These are phyloP conservation scores for Oostethus manadensis DNA, from an alignment of 2,113 vertebrate species.

Conservation along the genomic window DNA sequence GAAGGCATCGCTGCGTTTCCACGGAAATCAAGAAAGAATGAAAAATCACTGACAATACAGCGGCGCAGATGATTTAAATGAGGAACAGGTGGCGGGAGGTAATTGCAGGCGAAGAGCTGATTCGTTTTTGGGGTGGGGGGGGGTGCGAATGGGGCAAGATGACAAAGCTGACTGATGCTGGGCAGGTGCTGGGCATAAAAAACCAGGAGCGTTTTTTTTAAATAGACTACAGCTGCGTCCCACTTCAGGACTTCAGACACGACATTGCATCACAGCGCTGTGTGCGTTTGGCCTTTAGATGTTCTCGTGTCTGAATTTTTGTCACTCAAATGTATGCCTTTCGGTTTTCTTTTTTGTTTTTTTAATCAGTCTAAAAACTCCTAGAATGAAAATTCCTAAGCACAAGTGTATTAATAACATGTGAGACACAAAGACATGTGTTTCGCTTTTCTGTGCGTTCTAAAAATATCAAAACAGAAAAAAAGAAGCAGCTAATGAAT, in stretches of 20 bases:
- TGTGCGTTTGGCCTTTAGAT: too few relatives aligned
- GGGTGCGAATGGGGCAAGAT: not conserved
- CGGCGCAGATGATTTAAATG: constrained; percentile 4
- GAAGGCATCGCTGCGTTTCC: not conserved
- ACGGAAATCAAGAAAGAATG: not conserved
- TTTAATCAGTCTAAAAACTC: too few relatives aligned
- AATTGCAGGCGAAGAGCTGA: constrained; percentile 7
- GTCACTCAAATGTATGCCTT: too few relatives aligned
- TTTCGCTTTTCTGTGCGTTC: too few relatives aligned
- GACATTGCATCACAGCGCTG: too few relatives aligned
- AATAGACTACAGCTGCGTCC: constrained; percentile 6
- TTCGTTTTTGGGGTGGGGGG: constrained; percentile 3
- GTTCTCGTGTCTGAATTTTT: too few relatives aligned
- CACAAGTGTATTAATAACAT: too few relatives aligned
- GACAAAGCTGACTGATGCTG: constrained; percentile 7
- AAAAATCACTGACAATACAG: constrained; percentile 3
- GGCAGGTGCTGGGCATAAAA: not conserved
- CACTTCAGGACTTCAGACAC: not conserved
- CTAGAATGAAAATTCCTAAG: too few relatives aligned
- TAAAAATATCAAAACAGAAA: too few relatives aligned
- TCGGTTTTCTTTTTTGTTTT: too few relatives aligned
- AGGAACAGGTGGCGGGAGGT: constrained; percentile 8
- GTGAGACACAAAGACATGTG: too few relatives aligned
- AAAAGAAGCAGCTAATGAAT: too few relatives aligned
- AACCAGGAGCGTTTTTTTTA: not conserved